These are phyloP conservation scores for Dryobota labecula DNA, from an alignment of 2,888 invertebrate genomes.

Conservation along the genomic window DNA sequence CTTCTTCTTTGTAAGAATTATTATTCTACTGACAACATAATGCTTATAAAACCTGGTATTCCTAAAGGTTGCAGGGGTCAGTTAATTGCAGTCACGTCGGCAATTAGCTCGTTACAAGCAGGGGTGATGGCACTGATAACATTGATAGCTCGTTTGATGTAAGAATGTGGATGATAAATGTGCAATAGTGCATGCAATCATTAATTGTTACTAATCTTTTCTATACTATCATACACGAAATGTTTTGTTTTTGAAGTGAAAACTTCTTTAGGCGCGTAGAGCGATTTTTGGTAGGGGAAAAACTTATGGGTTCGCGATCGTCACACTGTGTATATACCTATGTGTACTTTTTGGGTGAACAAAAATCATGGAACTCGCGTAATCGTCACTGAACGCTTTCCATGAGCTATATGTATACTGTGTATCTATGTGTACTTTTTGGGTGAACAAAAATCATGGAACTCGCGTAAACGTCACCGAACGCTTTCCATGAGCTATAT, in stretches of 20 bases:
- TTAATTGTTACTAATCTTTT: not conserved
- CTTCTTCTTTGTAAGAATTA: not conserved
- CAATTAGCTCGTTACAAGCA: not conserved
- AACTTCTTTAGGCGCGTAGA: too few relatives aligned
- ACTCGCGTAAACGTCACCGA: too few relatives aligned
- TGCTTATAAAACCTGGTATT: not conserved
- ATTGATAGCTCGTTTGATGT: not conserved
- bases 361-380: too few relatives aligned
- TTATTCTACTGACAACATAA: not conserved
- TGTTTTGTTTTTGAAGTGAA: not conserved
- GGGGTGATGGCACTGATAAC: slow-evolving; percentile 9
- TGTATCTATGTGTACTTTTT: too few relatives aligned
- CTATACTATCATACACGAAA: not conserved
- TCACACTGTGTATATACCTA: too few relatives aligned
- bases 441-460: too few relatives aligned
- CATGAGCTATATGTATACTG: too few relatives aligned
- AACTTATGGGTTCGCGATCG: too few relatives aligned
- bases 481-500: too few relatives aligned
- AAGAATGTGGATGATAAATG: not conserved
- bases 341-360: too few relatives aligned
- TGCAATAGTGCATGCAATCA: not conserved
- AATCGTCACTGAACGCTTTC: too few relatives aligned
- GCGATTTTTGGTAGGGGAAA: too few relatives aligned
- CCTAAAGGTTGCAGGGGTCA: slow-evolving; percentile 9
- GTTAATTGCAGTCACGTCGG: not conserved